Base-by-base conservation (phyloP, 64 coral and sea anemone species). In the Actinia tenebrosa region DNA sequence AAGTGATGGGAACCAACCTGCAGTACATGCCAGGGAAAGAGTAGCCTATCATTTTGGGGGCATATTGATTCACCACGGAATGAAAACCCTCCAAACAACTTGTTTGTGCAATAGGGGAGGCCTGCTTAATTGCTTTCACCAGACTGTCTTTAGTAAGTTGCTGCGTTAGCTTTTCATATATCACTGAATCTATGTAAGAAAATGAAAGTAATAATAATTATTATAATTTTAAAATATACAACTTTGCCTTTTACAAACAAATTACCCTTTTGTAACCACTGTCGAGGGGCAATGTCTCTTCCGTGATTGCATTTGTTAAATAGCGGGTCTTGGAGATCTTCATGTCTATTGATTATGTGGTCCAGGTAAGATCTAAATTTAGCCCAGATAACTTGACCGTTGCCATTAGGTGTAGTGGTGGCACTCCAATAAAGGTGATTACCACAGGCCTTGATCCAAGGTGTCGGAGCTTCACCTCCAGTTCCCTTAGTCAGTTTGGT, bases 351-450 rank as follows among this genome's bases (percentile, higher is more conserved):
- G 7, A 91, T 55, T 71, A 95, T 68, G 63, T 95, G 89, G 23
- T 77, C 53, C 50, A 95, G 45, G 64, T 88, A 90, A 15, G 86
- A 79, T 23, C 84, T 91, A 26, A 95, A 91, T 77, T 91, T 95
- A 8, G 93, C 86, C 72, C 84, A 95, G 1, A 91, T 95, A 8
- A 95, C 84, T 17, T 59, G 53, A 45, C 93, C 86, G 89, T 86
- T 95, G n/a, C 89, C 89, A 86, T 61, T 37, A 52, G 69, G 54
- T 52, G 93, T 95, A 16, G 93, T 89, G 17, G 47, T 85, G 2
- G 86, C 89, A 86, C 93, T 91, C 89, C 89, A 95, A 26, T 86
- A 82, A 71, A 95, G 80, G 66, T 95, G 93, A 47, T 91, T 95
- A 59, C 43, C 46, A 83, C 89, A 91, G 25, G 93, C 83, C 60